These are phyloP conservation scores for Rhabdornis inornatus DNA, from an alignment of 2,113 vertebrate genomes.

Conservation along the genomic window DNA sequence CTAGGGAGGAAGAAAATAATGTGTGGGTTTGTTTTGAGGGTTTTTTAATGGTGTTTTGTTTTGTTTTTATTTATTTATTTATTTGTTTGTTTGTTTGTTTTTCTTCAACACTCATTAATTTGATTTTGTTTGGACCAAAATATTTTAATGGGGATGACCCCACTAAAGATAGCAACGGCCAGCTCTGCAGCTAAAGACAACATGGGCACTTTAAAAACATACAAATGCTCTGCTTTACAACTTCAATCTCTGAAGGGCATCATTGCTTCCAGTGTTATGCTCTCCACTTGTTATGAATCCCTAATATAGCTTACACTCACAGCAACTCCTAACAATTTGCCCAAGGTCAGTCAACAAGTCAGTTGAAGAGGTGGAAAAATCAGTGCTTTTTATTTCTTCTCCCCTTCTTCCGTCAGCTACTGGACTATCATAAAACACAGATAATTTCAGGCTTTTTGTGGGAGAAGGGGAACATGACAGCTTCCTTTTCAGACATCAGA, in stretches of 20 bases:
- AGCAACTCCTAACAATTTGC: not conserved
- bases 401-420: not conserved
- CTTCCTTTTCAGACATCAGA: conserved; percentile 43
- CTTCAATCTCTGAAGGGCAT: not conserved
- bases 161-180: not conserved
- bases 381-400: conserved; percentile 12
- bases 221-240: not conserved
- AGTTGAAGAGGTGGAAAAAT: conserved; percentile 22
- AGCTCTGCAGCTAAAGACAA: not conserved
- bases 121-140: not conserved
- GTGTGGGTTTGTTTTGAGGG: accelerated
- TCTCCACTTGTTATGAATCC: not conserved
- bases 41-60: not conserved
- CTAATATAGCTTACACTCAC: not conserved
- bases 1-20: not conserved
- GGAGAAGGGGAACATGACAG: conserved; percentile 7
- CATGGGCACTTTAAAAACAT: not conserved
- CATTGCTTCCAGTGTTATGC: not conserved
- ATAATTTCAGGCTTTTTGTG: conserved; percentile 4
- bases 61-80: not conserved
- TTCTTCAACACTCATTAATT: not conserved
- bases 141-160: not conserved
- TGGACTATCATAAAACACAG: not conserved
- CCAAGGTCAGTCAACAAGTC: conserved; percentile 21
- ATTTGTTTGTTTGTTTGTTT: not conserved